phyloP scores from a whole-genome alignment of 2,888 invertebrate species.

The Melanostoma mellinum region DNA sequence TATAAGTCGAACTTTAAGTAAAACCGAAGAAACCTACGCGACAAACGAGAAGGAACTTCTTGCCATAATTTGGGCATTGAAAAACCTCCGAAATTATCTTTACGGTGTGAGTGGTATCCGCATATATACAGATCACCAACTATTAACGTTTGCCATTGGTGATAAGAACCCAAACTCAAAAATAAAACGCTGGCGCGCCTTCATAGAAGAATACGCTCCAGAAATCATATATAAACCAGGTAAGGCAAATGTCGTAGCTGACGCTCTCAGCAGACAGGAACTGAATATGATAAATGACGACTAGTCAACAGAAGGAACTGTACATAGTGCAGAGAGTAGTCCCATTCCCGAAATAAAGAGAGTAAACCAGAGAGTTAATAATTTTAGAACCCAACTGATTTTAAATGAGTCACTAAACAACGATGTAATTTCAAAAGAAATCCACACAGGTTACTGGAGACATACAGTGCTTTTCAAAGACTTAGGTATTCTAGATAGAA shows the following conservation, averaged over 20 bases:
- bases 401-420: slow-evolving; percentile 10
- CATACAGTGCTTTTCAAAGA: slow-evolving; percentile 31
- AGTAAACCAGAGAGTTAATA: slow-evolving; percentile 23
- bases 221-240: slow-evolving; percentile 31
- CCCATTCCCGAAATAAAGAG: slow-evolving; percentile 8
- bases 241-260: slow-evolving; percentile 7
- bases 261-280: slow-evolving; percentile 15
- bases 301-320: slow-evolving; percentile 11
- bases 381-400: slow-evolving; percentile 14
- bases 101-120: slow-evolving; percentile 75
- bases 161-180: slow-evolving; percentile 13
- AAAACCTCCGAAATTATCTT: slow-evolving; percentile 77
- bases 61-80: slow-evolving; percentile 76
- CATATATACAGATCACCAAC: slow-evolving; percentile 44
- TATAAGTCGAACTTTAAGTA: too few relatives aligned
- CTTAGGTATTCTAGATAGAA: slow-evolving; percentile 9
- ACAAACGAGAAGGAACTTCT: too few relatives aligned
- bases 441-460: slow-evolving; percentile 21
- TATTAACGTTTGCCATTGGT: slow-evolving; percentile 4
- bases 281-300: slow-evolving; percentile 20
- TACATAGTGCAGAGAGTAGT: slow-evolving; percentile 25
- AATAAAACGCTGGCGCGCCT: slow-evolving; percentile 2
- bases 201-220: slow-evolving; percentile 17
- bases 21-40: too few relatives aligned
- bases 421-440: slow-evolving; percentile 18